phyloP scores from a whole-genome alignment of 2,888 invertebrate genomes.

The Sarcophaga caerulescens region DNA sequence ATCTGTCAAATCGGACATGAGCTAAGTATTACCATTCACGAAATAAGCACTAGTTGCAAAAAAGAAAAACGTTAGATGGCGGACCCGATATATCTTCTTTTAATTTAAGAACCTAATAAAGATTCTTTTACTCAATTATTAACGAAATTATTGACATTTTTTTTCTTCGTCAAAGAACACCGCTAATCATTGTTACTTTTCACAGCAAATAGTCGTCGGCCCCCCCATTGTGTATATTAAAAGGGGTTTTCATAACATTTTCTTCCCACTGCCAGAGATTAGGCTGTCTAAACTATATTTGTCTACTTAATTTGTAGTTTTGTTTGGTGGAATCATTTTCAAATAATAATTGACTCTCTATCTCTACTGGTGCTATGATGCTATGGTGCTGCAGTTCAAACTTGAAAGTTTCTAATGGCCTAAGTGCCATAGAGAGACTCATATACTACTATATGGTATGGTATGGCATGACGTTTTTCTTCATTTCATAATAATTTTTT shows the following conservation, averaged over 20 bases:
- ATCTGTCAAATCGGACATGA: too few relatives aligned
- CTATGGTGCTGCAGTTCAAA: not conserved
- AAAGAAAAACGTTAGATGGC: too few relatives aligned
- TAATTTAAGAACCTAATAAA: too few relatives aligned
- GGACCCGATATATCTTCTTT: too few relatives aligned
- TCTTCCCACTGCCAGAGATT: not conserved
- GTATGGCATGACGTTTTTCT: constrained; percentile 4
- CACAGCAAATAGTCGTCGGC: too few relatives aligned
- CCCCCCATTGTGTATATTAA: not conserved
- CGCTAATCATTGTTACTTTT: too few relatives aligned
- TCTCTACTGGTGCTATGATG: not conserved
- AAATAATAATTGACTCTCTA: constrained; percentile 52
- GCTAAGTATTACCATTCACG: too few relatives aligned
- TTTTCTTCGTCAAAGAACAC: too few relatives aligned
- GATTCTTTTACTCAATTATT: too few relatives aligned
- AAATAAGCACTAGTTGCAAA: too few relatives aligned
- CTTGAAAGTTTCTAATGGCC: constrained; percentile 22
- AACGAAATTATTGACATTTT: too few relatives aligned
- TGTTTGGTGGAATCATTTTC: constrained; percentile 35
- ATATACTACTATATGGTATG: not conserved
- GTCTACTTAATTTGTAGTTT: constrained; percentile 55
- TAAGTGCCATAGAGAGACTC: not conserved
- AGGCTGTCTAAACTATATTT: constrained; percentile 22
- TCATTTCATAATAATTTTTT: constrained; percentile 41
- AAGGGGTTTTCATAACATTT: not conserved